Evolutionary conservation across 2,888 invertebrate species (phyloP).

Genomic region (Drosophila colorata): DNA sequence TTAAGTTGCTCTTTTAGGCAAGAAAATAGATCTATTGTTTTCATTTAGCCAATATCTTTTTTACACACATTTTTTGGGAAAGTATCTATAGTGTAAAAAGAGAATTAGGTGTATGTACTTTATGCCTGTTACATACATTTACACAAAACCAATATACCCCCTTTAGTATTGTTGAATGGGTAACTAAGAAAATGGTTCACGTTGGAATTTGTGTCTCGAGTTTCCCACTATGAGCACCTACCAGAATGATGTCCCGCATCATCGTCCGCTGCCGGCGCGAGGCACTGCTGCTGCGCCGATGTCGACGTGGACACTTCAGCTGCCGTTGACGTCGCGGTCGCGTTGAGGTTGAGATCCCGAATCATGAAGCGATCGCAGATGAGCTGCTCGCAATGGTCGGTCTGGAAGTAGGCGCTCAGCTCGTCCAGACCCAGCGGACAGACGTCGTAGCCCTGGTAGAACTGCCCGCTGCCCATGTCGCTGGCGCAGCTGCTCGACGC

Average conservation of each 20-base stretch:
- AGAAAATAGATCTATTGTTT: too few species aligned
- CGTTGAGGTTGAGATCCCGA: slow-evolving; percentile 72
- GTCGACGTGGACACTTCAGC: slow-evolving; percentile 38
- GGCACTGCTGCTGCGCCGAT: slow-evolving; percentile 30
- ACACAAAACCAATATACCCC: not conserved
- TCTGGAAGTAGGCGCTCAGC: slow-evolving; percentile 83
- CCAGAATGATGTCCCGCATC: slow-evolving; percentile 91
- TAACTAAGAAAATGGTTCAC: not conserved
- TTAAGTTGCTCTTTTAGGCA: too few species aligned
- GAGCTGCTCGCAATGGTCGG: slow-evolving; percentile 83
- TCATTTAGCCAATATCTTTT: too few species aligned
- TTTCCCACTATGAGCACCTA: slow-evolving; percentile 82
- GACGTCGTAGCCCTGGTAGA: slow-evolving; percentile 83
- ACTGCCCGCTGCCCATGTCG: slow-evolving; percentile 78
- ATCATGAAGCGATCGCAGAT: slow-evolving; percentile 84
- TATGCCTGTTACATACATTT: not conserved
- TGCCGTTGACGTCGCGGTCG: slow-evolving; percentile 18
- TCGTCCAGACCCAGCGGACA: slow-evolving; percentile 83
- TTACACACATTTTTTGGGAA: too few species aligned
- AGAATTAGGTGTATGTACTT: not conserved
- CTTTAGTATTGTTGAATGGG: too few species aligned
- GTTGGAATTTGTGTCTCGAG: not conserved
- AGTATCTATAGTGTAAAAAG: too few species aligned
- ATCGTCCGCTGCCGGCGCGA: slow-evolving; percentile 85
- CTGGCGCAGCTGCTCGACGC: slow-evolving; percentile 64